Percentiles rank a stretch among this genome's conserved stretches.
phyloP scores from a whole-genome alignment of 2,888 invertebrate species.

The Tromatobia lineatoria region DNA sequence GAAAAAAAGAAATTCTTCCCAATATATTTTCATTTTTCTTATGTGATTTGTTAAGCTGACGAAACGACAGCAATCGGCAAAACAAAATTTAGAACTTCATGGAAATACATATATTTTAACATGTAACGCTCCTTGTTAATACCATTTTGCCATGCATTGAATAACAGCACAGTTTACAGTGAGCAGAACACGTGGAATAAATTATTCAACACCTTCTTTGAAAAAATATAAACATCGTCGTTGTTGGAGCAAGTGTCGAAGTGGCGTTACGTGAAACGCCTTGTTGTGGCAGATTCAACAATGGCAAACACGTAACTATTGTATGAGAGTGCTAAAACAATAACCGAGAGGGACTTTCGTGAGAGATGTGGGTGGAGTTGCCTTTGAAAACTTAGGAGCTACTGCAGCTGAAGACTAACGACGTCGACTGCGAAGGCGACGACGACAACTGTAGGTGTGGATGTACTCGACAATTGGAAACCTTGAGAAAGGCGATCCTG shows the following conservation, averaged over 20 bases:
- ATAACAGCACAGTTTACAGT: too few relatives aligned
- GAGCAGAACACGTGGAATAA: neutral
- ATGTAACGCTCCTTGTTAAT: too few relatives aligned
- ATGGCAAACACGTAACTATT: slow-evolving; percentile 39
- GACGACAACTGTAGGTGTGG: slow-evolving; percentile 12
- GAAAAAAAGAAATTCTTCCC: neutral
- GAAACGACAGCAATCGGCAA: too few relatives aligned
- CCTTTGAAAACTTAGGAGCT: slow-evolving; percentile 32
- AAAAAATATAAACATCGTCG: slow-evolving; percentile 12
- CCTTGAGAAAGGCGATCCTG: slow-evolving; percentile 66
- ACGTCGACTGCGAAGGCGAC: neutral
- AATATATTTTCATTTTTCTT: too few relatives aligned
- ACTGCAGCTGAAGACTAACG: slow-evolving; percentile 13
- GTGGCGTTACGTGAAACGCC: slow-evolving; percentile 54
- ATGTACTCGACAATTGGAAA: slow-evolving; percentile 60
- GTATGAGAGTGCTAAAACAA: slow-evolving; percentile 43
- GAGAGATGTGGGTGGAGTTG: slow-evolving; percentile 30
- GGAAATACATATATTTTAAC: too few relatives aligned
- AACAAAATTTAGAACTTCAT: too few relatives aligned
- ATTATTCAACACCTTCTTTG: neutral
- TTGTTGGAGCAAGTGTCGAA: slow-evolving; percentile 37
- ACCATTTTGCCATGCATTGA: too few relatives aligned
- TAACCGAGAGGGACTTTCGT: slow-evolving; percentile 38
- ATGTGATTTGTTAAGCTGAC: too few relatives aligned
- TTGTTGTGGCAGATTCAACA: slow-evolving; percentile 24